A percentile compares a stretch with the other conserved stretches of the same genome.
Conservation (phyloP, 2,797 vertebrate genomes). For the Mus spretus region DNA sequence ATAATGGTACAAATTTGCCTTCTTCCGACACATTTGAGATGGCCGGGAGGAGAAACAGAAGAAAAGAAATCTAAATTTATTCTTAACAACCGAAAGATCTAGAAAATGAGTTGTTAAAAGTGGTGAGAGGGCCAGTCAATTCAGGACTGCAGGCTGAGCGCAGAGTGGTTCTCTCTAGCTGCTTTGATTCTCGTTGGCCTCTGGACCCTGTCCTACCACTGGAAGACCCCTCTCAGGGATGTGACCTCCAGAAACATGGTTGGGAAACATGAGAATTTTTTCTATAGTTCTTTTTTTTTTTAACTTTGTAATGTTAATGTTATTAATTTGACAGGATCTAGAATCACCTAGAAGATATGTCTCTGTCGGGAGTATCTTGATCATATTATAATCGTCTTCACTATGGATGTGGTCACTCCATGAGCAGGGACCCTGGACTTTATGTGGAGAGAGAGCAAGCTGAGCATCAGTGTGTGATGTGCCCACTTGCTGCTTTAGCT, state of each 20-base stretch:
- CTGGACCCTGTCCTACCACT: rapidly evolving
- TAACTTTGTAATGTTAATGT: background rate
- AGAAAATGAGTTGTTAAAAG: constrained; percentile 40
- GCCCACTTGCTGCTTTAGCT: too few species aligned
- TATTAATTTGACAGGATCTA: background rate
- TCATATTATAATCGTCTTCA: background rate
- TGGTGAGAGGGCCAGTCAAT: background rate
- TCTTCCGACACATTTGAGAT: constrained; percentile 38
- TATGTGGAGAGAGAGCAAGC: background rate
- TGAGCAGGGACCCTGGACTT: background rate
- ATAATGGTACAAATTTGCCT: constrained; percentile 45
- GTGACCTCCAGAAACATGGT: background rate
- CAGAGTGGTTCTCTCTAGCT: rapidly evolving
- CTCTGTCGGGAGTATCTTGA: background rate
- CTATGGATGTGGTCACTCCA: background rate
- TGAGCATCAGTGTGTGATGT: background rate
- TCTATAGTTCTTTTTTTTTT: background rate
- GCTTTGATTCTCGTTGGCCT: background rate
- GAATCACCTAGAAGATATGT: background rate
- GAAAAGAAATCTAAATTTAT: constrained; percentile 48
- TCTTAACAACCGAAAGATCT: background rate
- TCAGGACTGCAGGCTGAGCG: rapidly evolving
- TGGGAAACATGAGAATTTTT: background rate
- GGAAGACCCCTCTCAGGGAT: background rate
- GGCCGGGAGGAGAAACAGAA: background rate